Percentiles rank a stretch among this genome's conserved stretches.
Evolutionary conservation across 2,113 vertebrate species (phyloP).

Genomic region (Setophaga kirtlandii): DNA sequence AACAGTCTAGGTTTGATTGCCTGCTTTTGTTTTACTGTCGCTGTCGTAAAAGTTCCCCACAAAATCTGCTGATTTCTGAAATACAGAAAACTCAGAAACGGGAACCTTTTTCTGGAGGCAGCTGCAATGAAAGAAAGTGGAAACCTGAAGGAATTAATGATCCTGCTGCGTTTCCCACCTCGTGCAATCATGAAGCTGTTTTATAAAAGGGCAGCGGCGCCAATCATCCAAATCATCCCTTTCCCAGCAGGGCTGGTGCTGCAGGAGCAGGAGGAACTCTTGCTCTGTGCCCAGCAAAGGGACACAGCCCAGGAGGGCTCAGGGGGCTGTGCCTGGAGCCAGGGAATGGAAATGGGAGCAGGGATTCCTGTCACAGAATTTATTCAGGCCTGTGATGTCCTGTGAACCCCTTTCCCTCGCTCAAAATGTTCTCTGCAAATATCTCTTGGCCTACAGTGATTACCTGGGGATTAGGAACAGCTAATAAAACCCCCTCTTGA

Average conservation of each 20-base stretch:
- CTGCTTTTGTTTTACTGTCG: not conserved
- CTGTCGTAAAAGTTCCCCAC: not conserved
- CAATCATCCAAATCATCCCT: not conserved
- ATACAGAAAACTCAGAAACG: not conserved
- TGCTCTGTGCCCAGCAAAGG: not conserved
- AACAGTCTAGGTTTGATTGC: not conserved
- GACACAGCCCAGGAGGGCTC: not conserved
- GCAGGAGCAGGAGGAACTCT: not conserved
- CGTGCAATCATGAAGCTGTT: not conserved
- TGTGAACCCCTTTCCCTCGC: slow-evolving; percentile 44
- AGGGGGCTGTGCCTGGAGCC: not conserved
- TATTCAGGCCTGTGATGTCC: not conserved
- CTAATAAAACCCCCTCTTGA: slow-evolving; percentile 68
- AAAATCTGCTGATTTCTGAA: not conserved
- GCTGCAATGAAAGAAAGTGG: not conserved
- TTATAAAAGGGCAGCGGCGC: not conserved
- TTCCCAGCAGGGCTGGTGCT: not conserved
- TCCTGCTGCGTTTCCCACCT: not conserved
- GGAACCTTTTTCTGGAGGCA: not conserved
- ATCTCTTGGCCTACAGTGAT: slow-evolving; percentile 59
- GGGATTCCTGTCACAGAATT: slow-evolving; percentile 11
- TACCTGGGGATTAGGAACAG: slow-evolving; percentile 73
- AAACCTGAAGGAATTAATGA: not conserved
- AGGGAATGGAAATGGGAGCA: rapidly evolving
- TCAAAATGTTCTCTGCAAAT: slow-evolving; percentile 54